Evolutionary conservation across 2,888 invertebrate species (phyloP).

Genomic region (Odontothrips loti): DNA sequence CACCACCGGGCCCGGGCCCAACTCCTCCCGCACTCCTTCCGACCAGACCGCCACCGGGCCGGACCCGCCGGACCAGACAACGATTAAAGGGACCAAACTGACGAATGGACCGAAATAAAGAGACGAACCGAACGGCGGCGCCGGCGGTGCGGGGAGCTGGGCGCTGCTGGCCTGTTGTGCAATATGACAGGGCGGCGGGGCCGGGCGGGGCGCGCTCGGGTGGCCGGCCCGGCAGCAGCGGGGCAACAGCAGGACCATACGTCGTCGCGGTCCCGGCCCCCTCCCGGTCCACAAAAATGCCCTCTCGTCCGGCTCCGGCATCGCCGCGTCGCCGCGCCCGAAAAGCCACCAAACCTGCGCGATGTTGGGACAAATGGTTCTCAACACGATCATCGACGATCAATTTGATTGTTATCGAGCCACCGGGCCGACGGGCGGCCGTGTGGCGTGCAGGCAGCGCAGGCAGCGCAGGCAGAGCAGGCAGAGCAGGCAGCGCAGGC

Average conservation of each 20-base stretch:
- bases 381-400: slow-evolving; percentile 21
- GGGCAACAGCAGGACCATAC: not conserved
- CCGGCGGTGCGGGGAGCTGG: not conserved
- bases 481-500: no score
- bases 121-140: not conserved
- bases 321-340: not conserved
- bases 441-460: no score
- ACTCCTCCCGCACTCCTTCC: no score
- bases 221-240: not conserved
- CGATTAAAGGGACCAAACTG: not conserved
- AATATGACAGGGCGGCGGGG: not conserved
- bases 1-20: no score
- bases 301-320: not conserved
- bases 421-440: not conserved
- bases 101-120: not conserved
- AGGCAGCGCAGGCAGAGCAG: no score
- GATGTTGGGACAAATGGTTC: slow-evolving; percentile 18
- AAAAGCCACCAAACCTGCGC: not conserved
- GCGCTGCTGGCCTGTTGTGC: not conserved
- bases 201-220: no score
- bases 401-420: slow-evolving; percentile 8
- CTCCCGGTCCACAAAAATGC: no score
- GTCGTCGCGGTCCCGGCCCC: no score
- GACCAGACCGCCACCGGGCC: no score
- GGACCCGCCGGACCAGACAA: not conserved